phyloP scores from a whole-genome alignment of 2,113 vertebrate genomes.

The Columba livia region DNA sequence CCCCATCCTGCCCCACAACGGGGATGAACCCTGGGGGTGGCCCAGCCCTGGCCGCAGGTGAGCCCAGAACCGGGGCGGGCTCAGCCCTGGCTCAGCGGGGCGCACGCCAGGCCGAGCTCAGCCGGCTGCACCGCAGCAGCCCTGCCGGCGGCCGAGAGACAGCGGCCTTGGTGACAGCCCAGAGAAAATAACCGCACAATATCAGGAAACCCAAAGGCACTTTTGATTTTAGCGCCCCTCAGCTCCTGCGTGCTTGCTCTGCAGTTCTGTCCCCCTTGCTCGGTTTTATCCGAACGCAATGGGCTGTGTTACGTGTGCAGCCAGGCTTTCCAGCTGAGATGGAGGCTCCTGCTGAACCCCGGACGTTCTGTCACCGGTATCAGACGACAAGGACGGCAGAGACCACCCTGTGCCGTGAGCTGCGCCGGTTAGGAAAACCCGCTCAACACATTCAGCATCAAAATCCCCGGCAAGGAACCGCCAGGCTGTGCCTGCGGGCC shows the following conservation, averaged over 20 bases:
- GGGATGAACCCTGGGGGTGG: too few species aligned
- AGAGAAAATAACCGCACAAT: too few species aligned
- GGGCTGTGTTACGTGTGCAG: accelerated
- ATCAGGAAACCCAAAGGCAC: neutral
- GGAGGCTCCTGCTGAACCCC: neutral
- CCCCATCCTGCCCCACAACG: too few species aligned
- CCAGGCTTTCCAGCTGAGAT: neutral
- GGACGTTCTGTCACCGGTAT: neutral
- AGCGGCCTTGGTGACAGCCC: neutral
- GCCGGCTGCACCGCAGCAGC: neutral
- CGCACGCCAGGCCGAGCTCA: neutral
- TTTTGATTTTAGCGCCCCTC: neutral
- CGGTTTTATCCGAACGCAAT: neutral
- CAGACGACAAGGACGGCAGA: neutral
- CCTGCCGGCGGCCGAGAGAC: neutral
- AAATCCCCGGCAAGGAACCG: neutral
- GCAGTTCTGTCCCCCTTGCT: neutral
- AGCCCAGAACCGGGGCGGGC: too few species aligned
- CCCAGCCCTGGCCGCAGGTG: too few species aligned
- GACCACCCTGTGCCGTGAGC: neutral
- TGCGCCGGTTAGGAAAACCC: neutral
- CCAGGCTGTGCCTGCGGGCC: neutral
- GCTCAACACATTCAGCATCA: neutral
- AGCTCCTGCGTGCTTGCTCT: too few species aligned
- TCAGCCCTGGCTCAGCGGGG: too few species aligned